phyloP scores from a whole-genome alignment of 2,888 invertebrate species.

The Noctua fimbriata region DNA sequence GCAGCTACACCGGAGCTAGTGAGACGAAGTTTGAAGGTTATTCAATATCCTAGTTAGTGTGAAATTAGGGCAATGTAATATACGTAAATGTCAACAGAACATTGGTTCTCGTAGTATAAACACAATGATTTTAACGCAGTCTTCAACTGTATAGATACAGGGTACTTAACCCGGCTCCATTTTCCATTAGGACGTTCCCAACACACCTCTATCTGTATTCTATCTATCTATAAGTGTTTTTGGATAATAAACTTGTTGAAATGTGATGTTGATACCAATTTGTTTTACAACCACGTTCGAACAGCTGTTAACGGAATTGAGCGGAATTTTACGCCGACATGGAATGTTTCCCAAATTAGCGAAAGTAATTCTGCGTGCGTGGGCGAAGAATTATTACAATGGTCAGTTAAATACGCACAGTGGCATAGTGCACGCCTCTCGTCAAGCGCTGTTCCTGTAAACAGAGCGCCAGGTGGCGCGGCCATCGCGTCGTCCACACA shows the following conservation, averaged over 20 bases:
- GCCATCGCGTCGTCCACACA: neutral
- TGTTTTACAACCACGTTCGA: slow-evolving; percentile 15
- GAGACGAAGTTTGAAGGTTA: neutral
- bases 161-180: too few species aligned
- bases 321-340: slow-evolving; percentile 9
- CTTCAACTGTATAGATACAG: neutral
- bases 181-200: neutral
- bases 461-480: slow-evolving; percentile 51
- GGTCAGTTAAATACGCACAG: slow-evolving; percentile 27
- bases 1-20: neutral
- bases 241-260: neutral
- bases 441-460: slow-evolving; percentile 23
- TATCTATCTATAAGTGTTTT: neutral
- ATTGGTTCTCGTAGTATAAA: neutral
- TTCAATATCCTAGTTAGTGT: slow-evolving; percentile 8
- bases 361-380: slow-evolving; percentile 33
- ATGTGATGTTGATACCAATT: slow-evolving; percentile 28
- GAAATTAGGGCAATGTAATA: neutral
- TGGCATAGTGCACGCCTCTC: neutral
- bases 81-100: neutral
- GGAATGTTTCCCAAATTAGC: slow-evolving; percentile 48
- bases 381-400: slow-evolving; percentile 48
- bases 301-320: slow-evolving; percentile 12
- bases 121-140: neutral
- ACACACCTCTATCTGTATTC: neutral